Evolutionary conservation across 2,113 vertebrate species (phyloP).

Genomic region (Pyrgilauda ruficollis): DNA sequence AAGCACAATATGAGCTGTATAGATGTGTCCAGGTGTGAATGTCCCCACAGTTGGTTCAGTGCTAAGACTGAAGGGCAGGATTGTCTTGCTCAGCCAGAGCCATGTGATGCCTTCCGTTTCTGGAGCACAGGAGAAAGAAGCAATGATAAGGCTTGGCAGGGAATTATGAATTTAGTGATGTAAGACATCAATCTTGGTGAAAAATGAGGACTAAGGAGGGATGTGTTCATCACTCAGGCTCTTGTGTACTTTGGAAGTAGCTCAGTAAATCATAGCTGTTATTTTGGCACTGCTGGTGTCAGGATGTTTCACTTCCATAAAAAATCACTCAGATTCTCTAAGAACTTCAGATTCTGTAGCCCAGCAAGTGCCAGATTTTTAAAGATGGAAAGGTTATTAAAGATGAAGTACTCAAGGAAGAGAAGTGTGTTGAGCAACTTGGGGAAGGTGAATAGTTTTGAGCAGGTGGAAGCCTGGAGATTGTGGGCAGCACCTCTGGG

Average conservation of each 20-base stretch:
- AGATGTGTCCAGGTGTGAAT: not conserved
- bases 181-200: not conserved
- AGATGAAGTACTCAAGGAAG: too few relatives aligned
- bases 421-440: not conserved
- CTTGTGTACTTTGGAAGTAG: not conserved
- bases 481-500: not conserved
- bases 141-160: not conserved
- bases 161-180: not conserved
- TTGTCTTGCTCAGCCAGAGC: not conserved
- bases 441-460: not conserved
- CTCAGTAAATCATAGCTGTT: not conserved
- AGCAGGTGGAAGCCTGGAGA: not conserved
- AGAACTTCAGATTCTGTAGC: not conserved
- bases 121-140: not conserved
- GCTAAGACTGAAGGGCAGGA: not conserved
- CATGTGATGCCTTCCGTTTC: accelerated
- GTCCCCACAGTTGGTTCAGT: not conserved
- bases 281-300: not conserved
- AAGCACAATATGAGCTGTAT: accelerated
- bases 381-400: not conserved
- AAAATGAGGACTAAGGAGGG: not conserved
- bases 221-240: not conserved
- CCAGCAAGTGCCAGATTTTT: not conserved
- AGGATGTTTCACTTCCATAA: not conserved
- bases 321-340: not conserved